phyloP scores from a whole-genome alignment of 2,113 vertebrate genomes.

The Xenopus laevis region DNA sequence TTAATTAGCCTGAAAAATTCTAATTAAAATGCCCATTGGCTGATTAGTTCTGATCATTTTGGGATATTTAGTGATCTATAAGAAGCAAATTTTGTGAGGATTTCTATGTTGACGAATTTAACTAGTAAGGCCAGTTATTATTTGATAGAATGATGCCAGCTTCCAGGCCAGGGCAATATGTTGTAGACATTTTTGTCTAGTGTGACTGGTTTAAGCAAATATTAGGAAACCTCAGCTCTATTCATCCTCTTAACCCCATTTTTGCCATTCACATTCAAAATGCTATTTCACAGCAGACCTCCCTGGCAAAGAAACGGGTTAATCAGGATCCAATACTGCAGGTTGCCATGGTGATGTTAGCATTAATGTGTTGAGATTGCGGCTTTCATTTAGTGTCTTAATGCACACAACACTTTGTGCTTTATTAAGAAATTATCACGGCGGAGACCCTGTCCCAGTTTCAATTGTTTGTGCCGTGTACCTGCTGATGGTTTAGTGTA shows the following conservation, averaged over 20 bases:
- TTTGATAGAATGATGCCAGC: too few relatives aligned
- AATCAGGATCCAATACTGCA: slow-evolving; percentile 25
- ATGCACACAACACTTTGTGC: slow-evolving; percentile 10
- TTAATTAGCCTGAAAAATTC: too few relatives aligned
- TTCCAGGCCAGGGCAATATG: too few relatives aligned
- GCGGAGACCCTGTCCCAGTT: not conserved
- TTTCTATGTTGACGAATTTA: too few relatives aligned
- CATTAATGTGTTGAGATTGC: slow-evolving; percentile 26
- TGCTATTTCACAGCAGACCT: not conserved
- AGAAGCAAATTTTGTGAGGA: too few relatives aligned
- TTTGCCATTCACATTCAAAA: not conserved
- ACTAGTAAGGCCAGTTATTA: too few relatives aligned
- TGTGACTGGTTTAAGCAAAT: too few relatives aligned
- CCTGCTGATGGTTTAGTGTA: slow-evolving; percentile 19
- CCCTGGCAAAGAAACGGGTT: slow-evolving; percentile 14
- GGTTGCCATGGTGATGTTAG: slow-evolving; percentile 41
- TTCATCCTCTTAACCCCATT: not conserved
- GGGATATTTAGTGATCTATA: too few relatives aligned
- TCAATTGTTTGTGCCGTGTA: not conserved
- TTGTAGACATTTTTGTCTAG: too few relatives aligned
- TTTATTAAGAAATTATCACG: not conserved
- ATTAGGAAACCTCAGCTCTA: not conserved
- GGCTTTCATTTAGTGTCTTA: slow-evolving; percentile 15
- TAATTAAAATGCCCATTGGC: too few relatives aligned
- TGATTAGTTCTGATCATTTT: too few relatives aligned